Evolutionary conservation across 2,888 invertebrate species (phyloP).

Genomic region (Ferdinandea cuprea): DNA sequence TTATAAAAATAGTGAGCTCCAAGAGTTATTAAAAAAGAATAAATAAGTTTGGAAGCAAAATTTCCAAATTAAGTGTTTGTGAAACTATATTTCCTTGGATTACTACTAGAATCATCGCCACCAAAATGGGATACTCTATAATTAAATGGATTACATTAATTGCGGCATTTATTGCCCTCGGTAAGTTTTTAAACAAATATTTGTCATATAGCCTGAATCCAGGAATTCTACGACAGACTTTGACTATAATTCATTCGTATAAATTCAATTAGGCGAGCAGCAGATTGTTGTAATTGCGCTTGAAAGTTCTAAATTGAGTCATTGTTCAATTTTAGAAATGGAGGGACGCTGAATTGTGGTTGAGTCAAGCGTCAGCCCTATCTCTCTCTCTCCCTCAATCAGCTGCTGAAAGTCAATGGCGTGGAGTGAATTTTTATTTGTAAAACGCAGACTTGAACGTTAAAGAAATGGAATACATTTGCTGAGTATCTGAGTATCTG

Average conservation of each 20-base stretch:
- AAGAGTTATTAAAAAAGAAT: conserved; percentile 5
- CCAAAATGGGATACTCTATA: conserved; percentile 80
- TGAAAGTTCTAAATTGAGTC: conserved; percentile 45
- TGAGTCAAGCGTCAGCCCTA: conserved; percentile 20
- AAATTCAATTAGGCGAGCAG: conserved; percentile 19
- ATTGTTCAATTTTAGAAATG: conserved; percentile 28
- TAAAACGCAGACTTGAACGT: background rate
- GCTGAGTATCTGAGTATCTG: conserved; percentile 31
- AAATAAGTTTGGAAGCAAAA: conserved; percentile 2
- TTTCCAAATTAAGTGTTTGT: conserved; percentile 34
- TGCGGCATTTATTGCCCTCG: conserved; percentile 79
- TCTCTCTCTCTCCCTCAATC: background rate
- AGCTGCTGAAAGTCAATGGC: conserved; percentile 15
- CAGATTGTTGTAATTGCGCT: conserved; percentile 21
- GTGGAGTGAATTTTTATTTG: background rate
- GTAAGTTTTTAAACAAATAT: conserved; percentile 78
- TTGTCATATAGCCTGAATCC: background rate
- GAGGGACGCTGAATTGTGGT: background rate
- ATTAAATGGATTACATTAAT: conserved; percentile 81
- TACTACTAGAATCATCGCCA: conserved; percentile 63
- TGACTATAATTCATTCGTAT: background rate
- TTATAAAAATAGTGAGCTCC: conserved; percentile 1
- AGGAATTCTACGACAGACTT: background rate
- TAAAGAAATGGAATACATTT: conserved; percentile 5
- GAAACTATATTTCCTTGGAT: conserved; percentile 43